These are phyloP conservation scores for Cromileptes altivelis DNA, from an alignment of 2,113 vertebrate species.

Conservation along the genomic window DNA sequence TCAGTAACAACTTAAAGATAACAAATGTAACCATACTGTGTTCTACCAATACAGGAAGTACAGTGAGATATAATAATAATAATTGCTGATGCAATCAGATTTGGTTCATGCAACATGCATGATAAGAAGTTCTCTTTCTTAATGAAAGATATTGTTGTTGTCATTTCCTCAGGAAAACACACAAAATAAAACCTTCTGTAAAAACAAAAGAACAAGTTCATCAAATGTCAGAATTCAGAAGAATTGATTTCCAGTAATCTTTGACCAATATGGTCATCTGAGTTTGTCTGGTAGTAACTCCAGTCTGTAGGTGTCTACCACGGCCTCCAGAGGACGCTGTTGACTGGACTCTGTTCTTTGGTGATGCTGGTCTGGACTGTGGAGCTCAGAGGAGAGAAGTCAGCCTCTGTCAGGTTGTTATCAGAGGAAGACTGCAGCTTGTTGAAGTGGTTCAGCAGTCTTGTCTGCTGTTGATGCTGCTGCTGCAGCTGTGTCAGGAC, in stretches of 20 bases:
- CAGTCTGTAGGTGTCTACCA: slow-evolving; percentile 62
- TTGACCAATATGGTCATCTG: slow-evolving; percentile 56
- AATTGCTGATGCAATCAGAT: slow-evolving; percentile 34
- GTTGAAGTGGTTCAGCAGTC: no score
- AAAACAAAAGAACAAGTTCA: slow-evolving; percentile 46
- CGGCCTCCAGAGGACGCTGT: slow-evolving; percentile 72
- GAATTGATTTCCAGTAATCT: background rate
- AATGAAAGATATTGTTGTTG: slow-evolving; percentile 31
- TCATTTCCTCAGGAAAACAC: slow-evolving; percentile 53
- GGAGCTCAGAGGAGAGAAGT: slow-evolving; percentile 31
- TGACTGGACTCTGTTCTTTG: slow-evolving; percentile 54
- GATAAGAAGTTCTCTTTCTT: slow-evolving; percentile 37
- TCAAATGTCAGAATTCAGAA: background rate
- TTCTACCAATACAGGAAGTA: background rate
- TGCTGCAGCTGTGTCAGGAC: no score
- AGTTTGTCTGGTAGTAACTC: slow-evolving; percentile 15
- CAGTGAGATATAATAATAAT: background rate
- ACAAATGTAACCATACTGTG: background rate
- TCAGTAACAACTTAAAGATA: background rate
- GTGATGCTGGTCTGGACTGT: slow-evolving; percentile 46
- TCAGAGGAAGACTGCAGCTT: no score
- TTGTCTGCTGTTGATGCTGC: no score
- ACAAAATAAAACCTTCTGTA: slow-evolving; percentile 21
- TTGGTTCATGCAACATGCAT: slow-evolving; percentile 54
- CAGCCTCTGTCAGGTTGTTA: slow-evolving; percentile 28